Percentiles rank a stretch among this genome's conserved stretches.
Evolutionary conservation across 2,797 vertebrate species (phyloP).

Genomic region (Gephyroberyx darwinii): DNA sequence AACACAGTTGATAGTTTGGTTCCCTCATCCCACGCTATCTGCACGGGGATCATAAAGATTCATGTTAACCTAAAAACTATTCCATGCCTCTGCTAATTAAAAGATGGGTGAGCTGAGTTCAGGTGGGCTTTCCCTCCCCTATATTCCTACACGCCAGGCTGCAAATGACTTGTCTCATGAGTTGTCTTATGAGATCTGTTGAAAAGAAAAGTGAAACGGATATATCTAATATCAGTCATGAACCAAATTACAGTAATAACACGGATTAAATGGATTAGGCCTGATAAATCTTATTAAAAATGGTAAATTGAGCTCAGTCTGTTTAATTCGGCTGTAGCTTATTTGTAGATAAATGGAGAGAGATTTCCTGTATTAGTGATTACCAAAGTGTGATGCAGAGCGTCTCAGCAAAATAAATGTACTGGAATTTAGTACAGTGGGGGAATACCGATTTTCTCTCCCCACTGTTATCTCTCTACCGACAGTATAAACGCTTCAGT

Average conservation of each 20-base stretch:
- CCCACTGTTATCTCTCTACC: too few relatives aligned
- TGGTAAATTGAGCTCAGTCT: background rate
- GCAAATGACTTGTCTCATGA: background rate
- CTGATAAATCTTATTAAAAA: background rate
- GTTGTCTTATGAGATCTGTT: background rate
- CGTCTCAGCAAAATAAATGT: too few relatives aligned
- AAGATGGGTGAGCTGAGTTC: background rate
- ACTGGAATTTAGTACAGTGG: too few relatives aligned
- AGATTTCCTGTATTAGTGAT: too few relatives aligned
- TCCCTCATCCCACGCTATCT: too few relatives aligned
- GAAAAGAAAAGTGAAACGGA: constrained; percentile 2
- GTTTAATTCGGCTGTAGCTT: background rate
- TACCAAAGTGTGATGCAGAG: too few relatives aligned
- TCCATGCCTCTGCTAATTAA: too few relatives aligned
- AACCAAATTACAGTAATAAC: background rate
- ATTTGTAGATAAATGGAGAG: too few relatives aligned
- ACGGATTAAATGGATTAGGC: constrained; percentile 10
- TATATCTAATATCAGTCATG: constrained; percentile 21
- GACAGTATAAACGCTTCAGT: too few relatives aligned
- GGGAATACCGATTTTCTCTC: too few relatives aligned
- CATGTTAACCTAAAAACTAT: background rate
- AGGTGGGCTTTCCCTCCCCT: constrained; percentile 12
- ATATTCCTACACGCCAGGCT: background rate
- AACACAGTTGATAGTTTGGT: too few relatives aligned
- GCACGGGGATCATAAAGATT: constrained; percentile 1